Conservation (phyloP, 64 coral and sea anemone genomes). For the Exaiptasia diaphana region DNA sequence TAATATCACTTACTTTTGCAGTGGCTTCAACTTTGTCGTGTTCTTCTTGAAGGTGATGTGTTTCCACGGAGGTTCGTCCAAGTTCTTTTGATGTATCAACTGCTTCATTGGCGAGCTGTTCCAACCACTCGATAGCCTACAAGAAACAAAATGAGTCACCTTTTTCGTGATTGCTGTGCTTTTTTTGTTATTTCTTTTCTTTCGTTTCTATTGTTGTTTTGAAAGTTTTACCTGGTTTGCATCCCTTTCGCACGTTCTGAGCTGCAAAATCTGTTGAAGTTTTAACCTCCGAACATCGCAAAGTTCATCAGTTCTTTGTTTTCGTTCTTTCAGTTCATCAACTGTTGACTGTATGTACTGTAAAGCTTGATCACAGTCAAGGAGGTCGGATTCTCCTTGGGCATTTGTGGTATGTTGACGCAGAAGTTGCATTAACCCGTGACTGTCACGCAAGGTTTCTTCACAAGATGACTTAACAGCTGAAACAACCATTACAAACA, state of each 20-base stretch:
- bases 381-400: conserved; percentile 59
- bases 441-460: conserved; percentile 62
- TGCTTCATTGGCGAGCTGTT: conserved; percentile 63
- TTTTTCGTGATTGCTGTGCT: too few species aligned
- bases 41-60: conserved; percentile 61
- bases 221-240: conserved; percentile 69
- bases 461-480: conserved; percentile 65
- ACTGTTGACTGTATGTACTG: conserved; percentile 73
- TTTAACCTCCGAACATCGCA: conserved; percentile 96
- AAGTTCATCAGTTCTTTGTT: conserved; percentile 87
- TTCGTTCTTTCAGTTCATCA: conserved; percentile 87
- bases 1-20: conserved; percentile 49
- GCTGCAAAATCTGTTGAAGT: conserved; percentile 90
- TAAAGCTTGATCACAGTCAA: conserved; percentile 57
- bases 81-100: conserved; percentile 70
- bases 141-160: background rate
- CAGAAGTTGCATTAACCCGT: conserved; percentile 60
- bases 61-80: conserved; percentile 79
- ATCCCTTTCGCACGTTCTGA: conserved; percentile 84
- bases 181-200: too few species aligned
- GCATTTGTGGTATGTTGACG: conserved; percentile 50
- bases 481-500: too few species aligned
- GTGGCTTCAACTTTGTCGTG: conserved; percentile 86
- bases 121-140: conserved; percentile 87
- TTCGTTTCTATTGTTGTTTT: too few species aligned